These are phyloP conservation scores for Acholoe squamosa DNA, from an alignment of 2,888 invertebrate species.

Conservation along the genomic window DNA sequence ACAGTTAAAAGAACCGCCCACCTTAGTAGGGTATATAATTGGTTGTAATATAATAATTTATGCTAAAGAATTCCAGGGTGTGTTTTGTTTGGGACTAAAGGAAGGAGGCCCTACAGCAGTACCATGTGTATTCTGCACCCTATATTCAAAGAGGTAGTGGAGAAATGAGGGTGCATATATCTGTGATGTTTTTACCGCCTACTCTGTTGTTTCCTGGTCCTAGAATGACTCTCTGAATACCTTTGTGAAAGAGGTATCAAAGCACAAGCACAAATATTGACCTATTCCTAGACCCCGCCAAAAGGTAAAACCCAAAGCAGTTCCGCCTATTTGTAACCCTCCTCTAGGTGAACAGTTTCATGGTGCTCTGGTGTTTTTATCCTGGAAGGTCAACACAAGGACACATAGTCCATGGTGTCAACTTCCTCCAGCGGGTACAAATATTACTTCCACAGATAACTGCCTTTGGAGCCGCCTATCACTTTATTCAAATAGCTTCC, in stretches of 20 bases:
- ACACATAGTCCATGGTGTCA: too few species aligned
- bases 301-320: not conserved
- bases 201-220: too few species aligned
- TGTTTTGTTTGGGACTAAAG: not conserved
- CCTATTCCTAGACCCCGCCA: not conserved
- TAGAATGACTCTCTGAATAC: too few species aligned
- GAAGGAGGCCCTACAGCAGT: not conserved
- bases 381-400: too few species aligned
- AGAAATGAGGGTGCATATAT: not conserved
- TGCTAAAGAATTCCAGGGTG: not conserved
- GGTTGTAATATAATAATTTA: not conserved
- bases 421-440: too few species aligned
- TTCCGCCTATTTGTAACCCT: not conserved
- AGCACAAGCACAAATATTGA: not conserved
- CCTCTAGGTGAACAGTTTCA: too few species aligned
- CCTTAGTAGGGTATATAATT: not conserved
- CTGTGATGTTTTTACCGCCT: constrained; percentile 13
- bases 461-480: too few species aligned
- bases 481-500: too few species aligned
- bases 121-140: not conserved
- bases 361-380: too few species aligned
- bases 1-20: not conserved
- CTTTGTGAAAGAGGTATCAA: constrained; percentile 2
- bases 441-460: too few species aligned
- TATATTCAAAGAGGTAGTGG: not conserved